These are phyloP conservation scores for Oligia strigilis DNA, from an alignment of 2,888 invertebrate species.

Conservation along the genomic window DNA sequence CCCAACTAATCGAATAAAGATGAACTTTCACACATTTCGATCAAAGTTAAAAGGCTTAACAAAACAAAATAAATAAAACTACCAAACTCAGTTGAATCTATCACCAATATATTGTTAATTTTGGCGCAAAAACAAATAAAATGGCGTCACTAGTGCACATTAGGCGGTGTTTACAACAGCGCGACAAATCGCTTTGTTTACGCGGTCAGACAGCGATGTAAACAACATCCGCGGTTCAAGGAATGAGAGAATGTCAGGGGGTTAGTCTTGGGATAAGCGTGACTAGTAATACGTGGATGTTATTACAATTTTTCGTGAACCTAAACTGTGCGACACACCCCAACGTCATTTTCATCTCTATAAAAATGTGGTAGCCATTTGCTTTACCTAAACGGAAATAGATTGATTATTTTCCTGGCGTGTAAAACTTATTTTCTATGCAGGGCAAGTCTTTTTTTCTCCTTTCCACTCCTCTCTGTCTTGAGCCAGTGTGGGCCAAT, in stretches of 20 bases:
- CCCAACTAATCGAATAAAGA: constrained; percentile 55
- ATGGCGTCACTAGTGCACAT: constrained; percentile 61
- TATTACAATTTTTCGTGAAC: constrained; percentile 14
- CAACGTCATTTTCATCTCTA: not conserved
- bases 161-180: constrained; percentile 71
- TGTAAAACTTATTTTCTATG: not conserved
- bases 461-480: too few relatives aligned
- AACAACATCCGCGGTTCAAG: constrained; percentile 59
- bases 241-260: constrained; percentile 43
- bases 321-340: not conserved
- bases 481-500: too few relatives aligned
- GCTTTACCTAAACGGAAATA: not conserved
- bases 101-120: constrained; percentile 61
- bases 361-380: not conserved
- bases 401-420: not conserved
- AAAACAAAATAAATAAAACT: constrained; percentile 57
- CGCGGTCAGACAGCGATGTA: constrained; percentile 65
- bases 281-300: constrained; percentile 37
- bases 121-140: constrained; percentile 65
- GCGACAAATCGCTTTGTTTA: constrained; percentile 75
- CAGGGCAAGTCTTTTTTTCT: not conserved
- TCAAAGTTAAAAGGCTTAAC: constrained; percentile 42
- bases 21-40: constrained; percentile 27
- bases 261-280: constrained; percentile 52
- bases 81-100: constrained; percentile 42